Evolutionary conservation across 2,888 invertebrate genomes (phyloP).

Genomic region (Coleophora deauratella): DNA sequence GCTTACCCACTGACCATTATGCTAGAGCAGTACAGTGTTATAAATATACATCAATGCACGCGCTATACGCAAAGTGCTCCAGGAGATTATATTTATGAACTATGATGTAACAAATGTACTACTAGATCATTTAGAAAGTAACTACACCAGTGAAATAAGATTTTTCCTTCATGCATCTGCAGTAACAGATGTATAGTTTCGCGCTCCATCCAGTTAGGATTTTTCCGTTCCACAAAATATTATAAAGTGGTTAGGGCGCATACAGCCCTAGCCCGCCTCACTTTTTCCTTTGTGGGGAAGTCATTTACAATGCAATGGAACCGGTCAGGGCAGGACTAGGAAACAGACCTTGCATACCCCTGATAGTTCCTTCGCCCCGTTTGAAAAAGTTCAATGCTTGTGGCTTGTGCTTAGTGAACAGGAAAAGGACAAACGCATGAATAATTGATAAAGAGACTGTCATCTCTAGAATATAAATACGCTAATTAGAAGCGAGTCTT

Average conservation of each 20-base stretch:
- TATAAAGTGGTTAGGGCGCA: no score
- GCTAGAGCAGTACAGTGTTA: constrained; percentile 55
- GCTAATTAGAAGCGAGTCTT: constrained; percentile 4
- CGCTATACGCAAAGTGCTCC: constrained; percentile 53
- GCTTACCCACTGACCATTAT: constrained; percentile 36
- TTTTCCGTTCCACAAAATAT: no score
- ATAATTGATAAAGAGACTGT: constrained; percentile 37
- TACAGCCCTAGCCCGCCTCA: no score
- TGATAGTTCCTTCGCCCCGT: constrained; percentile 30
- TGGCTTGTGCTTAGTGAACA: constrained; percentile 32
- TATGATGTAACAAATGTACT: constrained; percentile 62
- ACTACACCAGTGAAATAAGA: no score
- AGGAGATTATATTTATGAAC: constrained; percentile 67
- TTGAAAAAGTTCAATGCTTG: constrained; percentile 35
- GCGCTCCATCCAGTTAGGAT: background rate
- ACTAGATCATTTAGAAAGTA: constrained; percentile 12
- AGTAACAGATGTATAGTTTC: no score
- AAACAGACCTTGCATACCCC: constrained; percentile 40
- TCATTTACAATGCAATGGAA: constrained; percentile 43
- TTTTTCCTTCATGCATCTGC: no score
- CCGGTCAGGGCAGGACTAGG: constrained; percentile 41
- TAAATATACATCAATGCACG: constrained; percentile 61
- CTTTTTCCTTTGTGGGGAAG: constrained; percentile 39
- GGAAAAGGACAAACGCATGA: constrained; percentile 27
- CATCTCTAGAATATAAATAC: constrained; percentile 36